phyloP scores from a whole-genome alignment of 2,113 vertebrate genomes.

The Pycnonotus jocosus region DNA sequence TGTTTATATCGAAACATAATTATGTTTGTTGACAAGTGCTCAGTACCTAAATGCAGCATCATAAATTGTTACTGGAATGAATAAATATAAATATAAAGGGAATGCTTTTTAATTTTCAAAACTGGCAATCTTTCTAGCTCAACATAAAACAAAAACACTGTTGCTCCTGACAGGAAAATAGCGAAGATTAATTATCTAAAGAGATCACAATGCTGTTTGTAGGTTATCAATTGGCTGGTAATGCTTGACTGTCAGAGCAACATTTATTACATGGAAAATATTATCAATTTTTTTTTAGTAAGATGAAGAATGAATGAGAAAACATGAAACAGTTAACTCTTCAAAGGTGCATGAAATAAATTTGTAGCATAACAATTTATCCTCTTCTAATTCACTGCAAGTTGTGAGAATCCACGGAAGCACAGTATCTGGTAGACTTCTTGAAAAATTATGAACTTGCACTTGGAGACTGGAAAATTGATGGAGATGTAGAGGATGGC shows the following conservation, averaged over 20 bases:
- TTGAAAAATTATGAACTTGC: not conserved
- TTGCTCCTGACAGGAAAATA: conserved; percentile 76
- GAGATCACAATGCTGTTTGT: conserved; percentile 78
- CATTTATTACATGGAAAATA: conserved; percentile 73
- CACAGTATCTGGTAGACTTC: not conserved
- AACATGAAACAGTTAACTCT: conserved; percentile 56
- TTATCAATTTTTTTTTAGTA: conserved; percentile 59
- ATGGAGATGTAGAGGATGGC: not conserved
- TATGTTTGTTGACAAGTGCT: conserved; percentile 88
- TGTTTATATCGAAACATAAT: conserved; percentile 94
- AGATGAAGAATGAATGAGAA: conserved; percentile 27
- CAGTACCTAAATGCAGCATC: conserved; percentile 83
- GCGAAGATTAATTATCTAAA: conserved; percentile 79
- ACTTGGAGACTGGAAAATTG: not conserved
- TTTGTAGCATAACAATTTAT: not conserved
- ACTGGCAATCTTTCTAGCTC: conserved; percentile 85
- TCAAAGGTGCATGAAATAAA: conserved; percentile 49
- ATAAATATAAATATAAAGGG: conserved; percentile 77
- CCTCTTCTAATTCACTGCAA: not conserved
- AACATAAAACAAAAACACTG: conserved; percentile 75
- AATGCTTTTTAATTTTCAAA: conserved; percentile 93
- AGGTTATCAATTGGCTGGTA: conserved; percentile 78
- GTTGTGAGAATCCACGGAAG: not conserved
- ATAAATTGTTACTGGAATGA: conserved; percentile 88
- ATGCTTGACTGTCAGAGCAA: conserved; percentile 71